phyloP scores from a whole-genome alignment of 2,113 vertebrate species.

The Nerophis ophidion region DNA sequence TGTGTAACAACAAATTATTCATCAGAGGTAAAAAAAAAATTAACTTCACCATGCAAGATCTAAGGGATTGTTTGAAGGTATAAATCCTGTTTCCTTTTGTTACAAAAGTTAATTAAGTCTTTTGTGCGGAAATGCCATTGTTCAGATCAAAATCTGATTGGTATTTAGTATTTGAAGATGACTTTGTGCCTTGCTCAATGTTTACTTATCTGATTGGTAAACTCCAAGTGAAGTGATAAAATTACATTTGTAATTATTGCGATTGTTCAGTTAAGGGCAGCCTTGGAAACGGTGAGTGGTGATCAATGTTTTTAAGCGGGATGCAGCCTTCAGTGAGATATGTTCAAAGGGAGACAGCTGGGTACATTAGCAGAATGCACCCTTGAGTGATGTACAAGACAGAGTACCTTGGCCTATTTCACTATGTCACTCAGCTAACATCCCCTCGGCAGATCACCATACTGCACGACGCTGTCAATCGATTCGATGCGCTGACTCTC shows the following conservation, averaged over 20 bases:
- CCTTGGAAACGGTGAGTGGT: constrained; percentile 24
- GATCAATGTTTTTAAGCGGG: constrained; percentile 27
- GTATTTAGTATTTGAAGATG: neutral
- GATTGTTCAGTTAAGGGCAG: constrained; percentile 17
- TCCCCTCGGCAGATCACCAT: constrained; percentile 36
- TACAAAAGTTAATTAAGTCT: constrained; percentile 34
- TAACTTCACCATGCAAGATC: constrained; percentile 23
- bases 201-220: neutral
- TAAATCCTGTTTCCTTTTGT: constrained; percentile 9
- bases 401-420: constrained; percentile 61
- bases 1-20: constrained; percentile 20
- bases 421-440: constrained; percentile 60
- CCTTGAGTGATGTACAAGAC: constrained; percentile 60
- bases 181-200: neutral
- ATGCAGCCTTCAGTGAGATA: constrained; percentile 45
- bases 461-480: constrained; percentile 33
- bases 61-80: constrained; percentile 18
- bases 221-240: neutral
- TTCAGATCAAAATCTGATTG: neutral
- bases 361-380: constrained; percentile 61
- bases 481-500: too few relatives aligned
- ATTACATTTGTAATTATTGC: constrained; percentile 33
- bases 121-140: neutral
- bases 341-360: constrained; percentile 57
- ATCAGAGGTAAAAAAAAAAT: constrained; percentile 13